phyloP scores from a whole-genome alignment of 1,140 invertebrate genomes.

The Hyposmocoma kahamanoa region DNA sequence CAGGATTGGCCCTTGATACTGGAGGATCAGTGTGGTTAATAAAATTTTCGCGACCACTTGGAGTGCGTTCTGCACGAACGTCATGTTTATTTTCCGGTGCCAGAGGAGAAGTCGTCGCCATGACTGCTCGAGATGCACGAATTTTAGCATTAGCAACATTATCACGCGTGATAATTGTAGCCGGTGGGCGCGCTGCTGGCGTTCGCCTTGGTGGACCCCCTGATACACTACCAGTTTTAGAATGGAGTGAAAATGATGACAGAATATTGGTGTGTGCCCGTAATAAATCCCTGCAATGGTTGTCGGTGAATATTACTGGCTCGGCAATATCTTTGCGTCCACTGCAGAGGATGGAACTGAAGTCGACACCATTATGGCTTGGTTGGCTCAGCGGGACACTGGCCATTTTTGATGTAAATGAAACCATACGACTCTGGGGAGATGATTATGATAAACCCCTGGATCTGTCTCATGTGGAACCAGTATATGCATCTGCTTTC shows the following conservation, averaged over 20 bases:
- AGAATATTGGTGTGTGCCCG: slow-evolving; percentile 51
- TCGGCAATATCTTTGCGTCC: slow-evolving; percentile 86
- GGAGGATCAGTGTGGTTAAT: slow-evolving; percentile 98
- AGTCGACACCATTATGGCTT: slow-evolving; percentile 88
- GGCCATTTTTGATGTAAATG: slow-evolving; percentile 88
- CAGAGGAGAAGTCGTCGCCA: slow-evolving; percentile 85
- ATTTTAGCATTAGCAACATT: slow-evolving; percentile 94
- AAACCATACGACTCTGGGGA: slow-evolving; percentile 91
- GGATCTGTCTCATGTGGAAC: slow-evolving; percentile 87
- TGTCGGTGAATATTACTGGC: slow-evolving; percentile 78
- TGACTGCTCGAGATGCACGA: slow-evolving; percentile 53
- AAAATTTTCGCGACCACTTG: slow-evolving; percentile 91
- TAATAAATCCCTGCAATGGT: slow-evolving; percentile 47
- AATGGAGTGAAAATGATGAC: slow-evolving; percentile 78
- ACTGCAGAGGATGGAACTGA: slow-evolving; percentile 80
- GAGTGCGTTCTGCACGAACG: slow-evolving; percentile 90
- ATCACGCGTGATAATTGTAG: slow-evolving; percentile 93
- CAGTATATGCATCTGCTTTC: slow-evolving; percentile 94
- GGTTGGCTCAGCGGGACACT: slow-evolving; percentile 94
- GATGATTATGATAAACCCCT: slow-evolving; percentile 90
- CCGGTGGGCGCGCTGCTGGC: slow-evolving; percentile 64
- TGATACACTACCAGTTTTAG: slow-evolving; percentile 87
- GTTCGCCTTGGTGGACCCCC: slow-evolving; percentile 71
- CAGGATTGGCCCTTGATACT: slow-evolving; percentile 89
- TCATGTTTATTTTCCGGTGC: slow-evolving; percentile 95